These are phyloP conservation scores for Gracilinanus agilis DNA, from an alignment of 2,113 vertebrate genomes.

Conservation along the genomic window DNA sequence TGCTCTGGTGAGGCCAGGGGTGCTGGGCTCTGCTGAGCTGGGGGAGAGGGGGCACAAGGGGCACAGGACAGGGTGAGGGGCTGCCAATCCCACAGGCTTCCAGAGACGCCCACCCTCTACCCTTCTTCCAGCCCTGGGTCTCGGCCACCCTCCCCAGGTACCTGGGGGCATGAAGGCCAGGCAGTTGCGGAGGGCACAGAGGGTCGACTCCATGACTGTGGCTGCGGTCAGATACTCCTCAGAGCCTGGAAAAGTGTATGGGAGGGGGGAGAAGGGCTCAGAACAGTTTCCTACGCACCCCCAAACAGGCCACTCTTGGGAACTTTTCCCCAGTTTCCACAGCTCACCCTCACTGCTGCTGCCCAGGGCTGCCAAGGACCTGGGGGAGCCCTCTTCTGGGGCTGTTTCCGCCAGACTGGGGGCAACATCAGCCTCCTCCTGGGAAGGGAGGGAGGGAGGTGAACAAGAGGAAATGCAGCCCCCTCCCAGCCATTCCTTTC, in stretches of 20 bases:
- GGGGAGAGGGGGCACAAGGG: slow-evolving; percentile 23
- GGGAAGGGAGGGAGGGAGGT: slow-evolving; percentile 73
- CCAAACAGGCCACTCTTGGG: neutral
- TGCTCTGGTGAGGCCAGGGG: slow-evolving; percentile 91
- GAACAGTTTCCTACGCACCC: neutral
- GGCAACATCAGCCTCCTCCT: slow-evolving; percentile 81
- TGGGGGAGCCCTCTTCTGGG: slow-evolving; percentile 93
- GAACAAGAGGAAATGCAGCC: neutral
- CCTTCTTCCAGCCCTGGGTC: neutral
- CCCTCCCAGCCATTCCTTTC: neutral
- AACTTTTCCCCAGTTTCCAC: slow-evolving; percentile 4
- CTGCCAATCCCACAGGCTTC: neutral
- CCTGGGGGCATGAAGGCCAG: slow-evolving; percentile 95
- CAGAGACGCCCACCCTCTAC: slow-evolving; percentile 7
- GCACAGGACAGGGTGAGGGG: slow-evolving; percentile 3
- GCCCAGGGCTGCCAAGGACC: slow-evolving; percentile 92
- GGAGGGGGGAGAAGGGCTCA: neutral
- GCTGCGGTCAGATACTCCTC: slow-evolving; percentile 92
- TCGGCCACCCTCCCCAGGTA: slow-evolving; percentile 70
- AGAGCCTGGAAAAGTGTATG: slow-evolving; percentile 84
- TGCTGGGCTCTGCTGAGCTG: slow-evolving; percentile 93
- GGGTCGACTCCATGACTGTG: slow-evolving; percentile 90
- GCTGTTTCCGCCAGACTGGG: slow-evolving; percentile 88
- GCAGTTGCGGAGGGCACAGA: slow-evolving; percentile 91
- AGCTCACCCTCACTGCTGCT: slow-evolving; percentile 94